Evolutionary conservation across 2,113 vertebrate genomes (phyloP).

Genomic region (Motacilla alba): DNA sequence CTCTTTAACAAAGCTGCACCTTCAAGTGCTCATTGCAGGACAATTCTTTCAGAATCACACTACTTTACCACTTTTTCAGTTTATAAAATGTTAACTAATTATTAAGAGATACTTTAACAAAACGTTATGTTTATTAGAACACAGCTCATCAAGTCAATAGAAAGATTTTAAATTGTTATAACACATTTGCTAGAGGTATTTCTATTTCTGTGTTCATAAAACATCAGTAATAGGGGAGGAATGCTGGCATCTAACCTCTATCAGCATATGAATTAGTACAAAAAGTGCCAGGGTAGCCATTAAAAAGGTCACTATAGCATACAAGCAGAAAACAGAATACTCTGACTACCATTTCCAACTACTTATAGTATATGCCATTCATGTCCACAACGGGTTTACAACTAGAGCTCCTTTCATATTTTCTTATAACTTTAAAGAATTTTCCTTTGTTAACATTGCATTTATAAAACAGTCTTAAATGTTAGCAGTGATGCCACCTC

Average conservation of each 20-base stretch:
- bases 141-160: not conserved
- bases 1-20: not conserved
- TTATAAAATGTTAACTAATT: not conserved
- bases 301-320: not conserved
- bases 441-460: not conserved
- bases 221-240: not conserved
- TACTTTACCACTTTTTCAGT: not conserved
- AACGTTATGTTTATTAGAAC: not conserved
- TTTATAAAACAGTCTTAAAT: not conserved
- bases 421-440: not conserved
- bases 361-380: not conserved
- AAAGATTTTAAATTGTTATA: not conserved
- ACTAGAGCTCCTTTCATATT: not conserved
- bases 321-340: not conserved
- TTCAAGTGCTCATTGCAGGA: not conserved
- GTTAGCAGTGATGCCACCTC: not conserved
- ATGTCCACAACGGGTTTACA: not conserved
- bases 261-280: not conserved
- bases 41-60: not conserved
- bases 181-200: not conserved
- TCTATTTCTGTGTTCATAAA: not conserved
- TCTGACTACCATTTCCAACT: not conserved
- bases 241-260: not conserved
- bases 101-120: not conserved
- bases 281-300: not conserved